These are phyloP conservation scores for Cantharis rustica DNA, from an alignment of 2,888 invertebrate species.

Conservation along the genomic window DNA sequence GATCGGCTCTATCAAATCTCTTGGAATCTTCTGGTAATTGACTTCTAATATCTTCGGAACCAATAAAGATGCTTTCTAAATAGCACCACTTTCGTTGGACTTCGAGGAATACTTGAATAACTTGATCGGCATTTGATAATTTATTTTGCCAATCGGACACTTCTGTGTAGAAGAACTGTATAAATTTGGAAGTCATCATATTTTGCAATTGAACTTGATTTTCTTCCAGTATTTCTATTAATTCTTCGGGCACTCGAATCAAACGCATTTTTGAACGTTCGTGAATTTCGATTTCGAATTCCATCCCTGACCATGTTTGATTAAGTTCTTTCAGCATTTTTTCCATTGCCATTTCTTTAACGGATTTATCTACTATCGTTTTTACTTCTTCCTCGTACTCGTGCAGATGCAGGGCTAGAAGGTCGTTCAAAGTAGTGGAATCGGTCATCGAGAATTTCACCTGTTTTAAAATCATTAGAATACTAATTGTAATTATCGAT, in stretches of 20 bases:
- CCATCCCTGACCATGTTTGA: constrained; percentile 79
- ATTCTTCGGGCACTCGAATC: constrained; percentile 82
- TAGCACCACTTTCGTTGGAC: constrained; percentile 90
- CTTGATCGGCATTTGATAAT: constrained; percentile 87
- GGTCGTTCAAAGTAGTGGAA: constrained; percentile 84
- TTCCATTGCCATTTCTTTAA: constrained; percentile 97
- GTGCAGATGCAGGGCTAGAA: constrained; percentile 86
- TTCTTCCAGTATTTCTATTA: constrained; percentile 91
- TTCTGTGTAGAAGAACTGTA: constrained; percentile 82
- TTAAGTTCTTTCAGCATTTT: constrained; percentile 87
- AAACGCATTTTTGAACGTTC: constrained; percentile 80
- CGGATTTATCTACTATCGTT: constrained; percentile 93
- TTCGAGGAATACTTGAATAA: constrained; percentile 80
- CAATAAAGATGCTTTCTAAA: constrained; percentile 93
- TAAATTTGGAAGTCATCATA: constrained; percentile 91
- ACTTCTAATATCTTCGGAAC: constrained; percentile 90
- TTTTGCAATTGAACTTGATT: constrained; percentile 95
- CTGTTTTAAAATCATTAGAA: constrained; percentile 49
- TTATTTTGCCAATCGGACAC: constrained; percentile 89
- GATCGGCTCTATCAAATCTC: constrained; percentile 86
- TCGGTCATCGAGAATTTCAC: constrained; percentile 82
- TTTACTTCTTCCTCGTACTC: constrained; percentile 95
- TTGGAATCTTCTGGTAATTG: constrained; percentile 91
- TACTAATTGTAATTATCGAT: neutral
- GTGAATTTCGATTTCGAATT: constrained; percentile 79